Percentiles rank a stretch among this genome's conserved stretches.
These are phyloP conservation scores for Petaurus breviceps DNA, from an alignment of 2,113 vertebrate genomes.

Conservation along the genomic window DNA sequence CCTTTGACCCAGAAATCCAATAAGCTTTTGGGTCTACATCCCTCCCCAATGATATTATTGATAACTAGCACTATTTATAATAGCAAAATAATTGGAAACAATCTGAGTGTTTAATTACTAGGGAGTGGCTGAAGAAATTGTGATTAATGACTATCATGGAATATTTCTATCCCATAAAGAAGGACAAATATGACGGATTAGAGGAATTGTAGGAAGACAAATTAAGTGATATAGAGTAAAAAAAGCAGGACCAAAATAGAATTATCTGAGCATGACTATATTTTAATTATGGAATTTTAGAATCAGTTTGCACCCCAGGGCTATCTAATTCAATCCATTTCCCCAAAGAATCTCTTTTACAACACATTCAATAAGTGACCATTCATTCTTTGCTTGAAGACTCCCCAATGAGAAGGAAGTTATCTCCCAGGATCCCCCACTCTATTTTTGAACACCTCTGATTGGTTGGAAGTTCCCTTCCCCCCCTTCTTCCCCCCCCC, in stretches of 20 bases:
- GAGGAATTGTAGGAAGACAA: background rate
- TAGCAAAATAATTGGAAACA: background rate
- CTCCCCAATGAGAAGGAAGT: background rate
- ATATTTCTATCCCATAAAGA: background rate
- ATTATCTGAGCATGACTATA: background rate
- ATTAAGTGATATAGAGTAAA: background rate
- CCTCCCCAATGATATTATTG: background rate
- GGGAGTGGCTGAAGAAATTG: background rate
- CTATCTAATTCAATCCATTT: background rate
- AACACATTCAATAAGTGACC: background rate
- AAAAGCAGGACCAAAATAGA: background rate
- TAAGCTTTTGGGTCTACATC: background rate
- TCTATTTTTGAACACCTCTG: background rate
- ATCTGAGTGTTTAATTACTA: background rate
- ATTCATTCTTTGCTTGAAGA: background rate
- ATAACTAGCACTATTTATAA: background rate
- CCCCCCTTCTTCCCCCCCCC: too few relatives aligned
- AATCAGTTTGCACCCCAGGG: background rate
- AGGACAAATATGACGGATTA: background rate
- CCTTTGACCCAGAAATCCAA: background rate
- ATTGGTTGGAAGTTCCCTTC: background rate
- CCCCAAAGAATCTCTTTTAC: background rate
- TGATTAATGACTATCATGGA: background rate
- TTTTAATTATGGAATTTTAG: background rate
- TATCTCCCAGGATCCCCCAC: background rate